These are phyloP conservation scores for Rhyacophila evoluta DNA, from an alignment of 2,888 invertebrate species.

Conservation along the genomic window DNA sequence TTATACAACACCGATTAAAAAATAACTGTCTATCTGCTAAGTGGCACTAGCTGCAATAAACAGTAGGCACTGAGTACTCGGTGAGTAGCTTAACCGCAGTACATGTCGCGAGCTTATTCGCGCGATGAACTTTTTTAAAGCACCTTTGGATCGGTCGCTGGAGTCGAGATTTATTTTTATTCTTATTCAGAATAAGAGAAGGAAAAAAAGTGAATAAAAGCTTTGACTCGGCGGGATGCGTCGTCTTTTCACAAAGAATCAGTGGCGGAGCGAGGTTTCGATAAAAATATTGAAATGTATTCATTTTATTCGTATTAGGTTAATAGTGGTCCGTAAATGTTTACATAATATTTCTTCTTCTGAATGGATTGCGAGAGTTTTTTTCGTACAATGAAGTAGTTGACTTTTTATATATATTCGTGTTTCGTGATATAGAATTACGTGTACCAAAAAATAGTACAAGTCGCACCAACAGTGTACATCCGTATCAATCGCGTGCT, in stretches of 20 bases:
- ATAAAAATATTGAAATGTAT: background rate
- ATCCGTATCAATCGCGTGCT: too few relatives aligned
- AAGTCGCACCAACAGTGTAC: too few relatives aligned
- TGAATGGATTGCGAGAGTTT: too few relatives aligned
- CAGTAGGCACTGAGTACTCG: background rate
- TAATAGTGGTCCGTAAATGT: too few relatives aligned
- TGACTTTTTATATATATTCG: too few relatives aligned
- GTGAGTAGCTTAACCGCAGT: background rate
- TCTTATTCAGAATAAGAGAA: background rate
- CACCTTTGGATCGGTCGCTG: background rate
- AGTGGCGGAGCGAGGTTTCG: background rate
- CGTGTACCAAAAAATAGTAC: too few relatives aligned
- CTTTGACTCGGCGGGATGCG: background rate
- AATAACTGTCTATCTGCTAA: background rate
- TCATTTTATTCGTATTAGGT: too few relatives aligned
- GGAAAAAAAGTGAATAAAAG: background rate
- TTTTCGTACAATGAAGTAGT: too few relatives aligned
- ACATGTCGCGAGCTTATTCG: background rate
- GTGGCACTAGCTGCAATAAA: background rate
- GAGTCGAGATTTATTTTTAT: slow-evolving; percentile 16
- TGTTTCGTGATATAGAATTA: too few relatives aligned
- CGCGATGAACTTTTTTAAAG: background rate
- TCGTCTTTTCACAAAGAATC: background rate
- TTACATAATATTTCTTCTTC: too few relatives aligned
- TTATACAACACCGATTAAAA: background rate